Percentiles rank a stretch among this genome's conserved stretches.
These are phyloP conservation scores for Notarius quadriscutis DNA, from an alignment of 2,113 vertebrate genomes.

Conservation along the genomic window DNA sequence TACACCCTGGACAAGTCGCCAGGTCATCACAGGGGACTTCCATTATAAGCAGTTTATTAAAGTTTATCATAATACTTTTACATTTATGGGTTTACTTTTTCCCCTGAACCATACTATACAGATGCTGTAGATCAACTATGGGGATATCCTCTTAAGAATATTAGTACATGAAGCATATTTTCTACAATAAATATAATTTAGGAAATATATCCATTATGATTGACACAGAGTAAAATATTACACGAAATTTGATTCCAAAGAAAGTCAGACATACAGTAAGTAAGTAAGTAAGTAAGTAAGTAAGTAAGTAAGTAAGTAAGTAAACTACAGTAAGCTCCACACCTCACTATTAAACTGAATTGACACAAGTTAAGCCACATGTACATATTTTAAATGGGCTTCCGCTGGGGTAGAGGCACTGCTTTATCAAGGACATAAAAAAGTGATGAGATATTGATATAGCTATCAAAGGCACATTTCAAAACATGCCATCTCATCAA, in stretches of 20 bases:
- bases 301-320: background rate
- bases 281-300: background rate
- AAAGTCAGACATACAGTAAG: background rate
- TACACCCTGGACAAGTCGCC: too few species aligned
- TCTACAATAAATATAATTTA: background rate
- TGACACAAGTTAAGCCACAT: conserved; percentile 25
- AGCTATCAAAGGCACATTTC: conserved; percentile 72
- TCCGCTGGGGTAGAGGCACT: conserved; percentile 39
- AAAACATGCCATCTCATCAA: conserved; percentile 72
- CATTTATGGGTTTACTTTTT: background rate
- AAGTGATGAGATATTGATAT: conserved; percentile 75
- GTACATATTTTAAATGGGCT: conserved; percentile 39
- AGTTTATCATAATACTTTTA: background rate
- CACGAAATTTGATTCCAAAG: background rate
- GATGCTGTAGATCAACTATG: background rate
- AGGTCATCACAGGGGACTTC: too few species aligned
- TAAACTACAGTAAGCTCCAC: background rate
- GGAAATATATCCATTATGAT: background rate
- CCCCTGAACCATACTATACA: background rate
- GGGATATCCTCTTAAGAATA: background rate
- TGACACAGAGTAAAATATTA: background rate
- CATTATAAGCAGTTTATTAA: background rate
- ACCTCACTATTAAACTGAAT: conserved; percentile 28
- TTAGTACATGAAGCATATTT: background rate
- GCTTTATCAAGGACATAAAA: conserved; percentile 68